These are phyloP conservation scores for Anastrepha obliqua DNA, from an alignment of 1,140 invertebrate species.

Conservation along the genomic window DNA sequence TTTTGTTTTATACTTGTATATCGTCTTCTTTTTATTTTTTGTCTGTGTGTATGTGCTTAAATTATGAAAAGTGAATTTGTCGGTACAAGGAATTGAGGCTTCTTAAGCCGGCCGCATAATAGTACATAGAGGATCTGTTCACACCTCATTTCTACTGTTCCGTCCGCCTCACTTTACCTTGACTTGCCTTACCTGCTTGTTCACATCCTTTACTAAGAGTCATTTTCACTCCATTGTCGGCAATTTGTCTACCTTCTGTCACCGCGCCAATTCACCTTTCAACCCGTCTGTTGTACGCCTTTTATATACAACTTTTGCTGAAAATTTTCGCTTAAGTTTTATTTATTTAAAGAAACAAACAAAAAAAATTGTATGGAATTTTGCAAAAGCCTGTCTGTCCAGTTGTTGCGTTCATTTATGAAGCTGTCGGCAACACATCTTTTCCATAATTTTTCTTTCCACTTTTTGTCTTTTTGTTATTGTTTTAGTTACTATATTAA, in stretches of 20 bases:
- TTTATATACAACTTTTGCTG: background rate
- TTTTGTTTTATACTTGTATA: no score
- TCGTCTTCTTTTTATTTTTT: no score
- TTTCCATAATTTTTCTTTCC: background rate
- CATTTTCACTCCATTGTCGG: no score
- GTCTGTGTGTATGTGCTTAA: background rate
- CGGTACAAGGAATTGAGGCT: background rate
- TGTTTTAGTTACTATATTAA: background rate
- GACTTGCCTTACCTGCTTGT: no score
- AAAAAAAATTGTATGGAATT: background rate
- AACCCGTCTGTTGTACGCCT: background rate
- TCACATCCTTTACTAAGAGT: no score
- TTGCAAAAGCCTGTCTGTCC: conserved; percentile 4
- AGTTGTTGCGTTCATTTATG: conserved; percentile 31
- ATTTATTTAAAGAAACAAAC: conserved; percentile 3
- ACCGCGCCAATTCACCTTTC: background rate
- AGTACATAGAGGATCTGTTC: background rate
- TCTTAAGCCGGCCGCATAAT: background rate
- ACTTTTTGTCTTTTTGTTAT: background rate
- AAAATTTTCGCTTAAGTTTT: conserved; percentile 4
- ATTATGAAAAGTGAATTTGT: conserved; percentile 10
- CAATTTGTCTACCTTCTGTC: background rate
- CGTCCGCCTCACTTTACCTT: no score
- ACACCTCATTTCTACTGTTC: background rate
- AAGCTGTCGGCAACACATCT: conserved; percentile 30